phyloP scores from a whole-genome alignment of 35 echinoderm and acorn worm species.

The Ptychodera flava region DNA sequence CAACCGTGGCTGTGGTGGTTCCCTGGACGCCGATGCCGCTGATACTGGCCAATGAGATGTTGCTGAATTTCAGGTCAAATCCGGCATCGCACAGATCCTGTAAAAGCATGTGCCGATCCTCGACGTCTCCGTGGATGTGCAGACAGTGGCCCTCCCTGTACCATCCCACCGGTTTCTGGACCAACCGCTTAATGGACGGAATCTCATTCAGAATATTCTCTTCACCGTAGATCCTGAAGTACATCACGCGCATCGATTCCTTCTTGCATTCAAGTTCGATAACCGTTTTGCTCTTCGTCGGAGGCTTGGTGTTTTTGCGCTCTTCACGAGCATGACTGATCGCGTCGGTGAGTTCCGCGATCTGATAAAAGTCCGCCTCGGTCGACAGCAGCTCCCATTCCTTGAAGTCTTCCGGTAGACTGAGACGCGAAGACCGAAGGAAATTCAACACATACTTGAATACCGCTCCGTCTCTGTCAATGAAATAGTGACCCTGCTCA shows the following conservation, averaged over 20 bases:
- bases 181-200: neutral
- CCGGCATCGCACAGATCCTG: neutral
- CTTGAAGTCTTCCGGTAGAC: constrained; percentile 63
- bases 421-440: constrained; percentile 50
- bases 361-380: constrained; percentile 50
- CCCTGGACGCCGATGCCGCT: neutral
- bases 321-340: neutral
- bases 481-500: constrained; percentile 48
- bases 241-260: neutral
- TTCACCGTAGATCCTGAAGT: neutral
- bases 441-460: constrained; percentile 69
- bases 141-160: neutral
- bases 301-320: neutral
- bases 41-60: neutral
- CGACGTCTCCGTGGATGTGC: neutral
- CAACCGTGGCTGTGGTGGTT: neutral
- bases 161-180: neutral
- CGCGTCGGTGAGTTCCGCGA: constrained; percentile 13
- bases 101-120: neutral
- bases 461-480: constrained; percentile 64
- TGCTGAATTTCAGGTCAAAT: neutral
- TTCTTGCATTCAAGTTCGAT: neutral
- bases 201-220: neutral
- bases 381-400: constrained; percentile 60
- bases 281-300: neutral